Percentiles rank a stretch among this genome's conserved stretches.
Evolutionary conservation across 1,140 invertebrate genomes (phyloP).

Genomic region (Scaptomyza hsui): DNA sequence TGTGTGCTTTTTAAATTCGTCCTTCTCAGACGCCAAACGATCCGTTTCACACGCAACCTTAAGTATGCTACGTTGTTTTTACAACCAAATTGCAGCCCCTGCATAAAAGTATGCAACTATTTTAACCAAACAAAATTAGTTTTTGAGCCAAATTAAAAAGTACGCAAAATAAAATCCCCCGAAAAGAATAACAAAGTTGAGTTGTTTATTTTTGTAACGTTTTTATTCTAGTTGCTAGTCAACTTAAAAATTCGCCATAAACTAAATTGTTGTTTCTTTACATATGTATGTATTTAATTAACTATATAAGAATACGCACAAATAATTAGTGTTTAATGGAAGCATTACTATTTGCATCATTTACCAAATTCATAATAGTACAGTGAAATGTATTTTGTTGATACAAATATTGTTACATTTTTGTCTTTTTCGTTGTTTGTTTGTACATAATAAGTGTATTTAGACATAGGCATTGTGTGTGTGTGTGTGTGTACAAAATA

Average conservation of each 20-base stretch:
- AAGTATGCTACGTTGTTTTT: neutral
- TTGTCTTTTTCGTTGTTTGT: conserved; percentile 62
- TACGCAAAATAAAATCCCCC: neutral
- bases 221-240: conserved; percentile 66
- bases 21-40: neutral
- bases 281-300: conserved; percentile 49
- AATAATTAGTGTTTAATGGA: conserved; percentile 66
- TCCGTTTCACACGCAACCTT: neutral
- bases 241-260: conserved; percentile 75
- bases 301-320: conserved; percentile 79
- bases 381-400: conserved; percentile 44
- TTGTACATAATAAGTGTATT: conserved; percentile 59
- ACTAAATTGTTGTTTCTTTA: conserved; percentile 68
- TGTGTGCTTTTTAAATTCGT: too few relatives aligned
- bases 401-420: conserved; percentile 32
- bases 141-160: neutral
- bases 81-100: neutral
- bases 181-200: conserved; percentile 1
- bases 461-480: conserved; percentile 31
- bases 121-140: neutral
- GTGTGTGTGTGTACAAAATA: conserved; percentile 23
- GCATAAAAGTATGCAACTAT: neutral
- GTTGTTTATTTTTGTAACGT: conserved; percentile 74
- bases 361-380: conserved; percentile 73
- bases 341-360: conserved; percentile 70